These are phyloP conservation scores for Spialia ferax DNA, from an alignment of 2,888 invertebrate genomes.

Conservation along the genomic window DNA sequence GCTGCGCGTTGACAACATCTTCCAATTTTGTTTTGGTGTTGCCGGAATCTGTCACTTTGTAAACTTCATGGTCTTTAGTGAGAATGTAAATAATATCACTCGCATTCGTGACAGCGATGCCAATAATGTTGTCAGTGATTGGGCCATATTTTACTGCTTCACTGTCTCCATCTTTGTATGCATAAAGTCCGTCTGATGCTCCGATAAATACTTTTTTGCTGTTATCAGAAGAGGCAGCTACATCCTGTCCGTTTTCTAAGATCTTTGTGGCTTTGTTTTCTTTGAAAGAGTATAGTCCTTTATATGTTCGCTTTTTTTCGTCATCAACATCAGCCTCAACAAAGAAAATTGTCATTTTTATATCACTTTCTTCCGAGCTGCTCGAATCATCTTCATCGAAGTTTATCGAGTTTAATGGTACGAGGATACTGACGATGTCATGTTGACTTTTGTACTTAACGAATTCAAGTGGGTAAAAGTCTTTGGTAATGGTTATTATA, in stretches of 20 bases:
- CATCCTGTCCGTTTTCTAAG: neutral
- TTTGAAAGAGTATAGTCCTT: neutral
- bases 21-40: neutral
- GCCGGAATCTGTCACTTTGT: neutral
- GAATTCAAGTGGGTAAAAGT: constrained; percentile 36
- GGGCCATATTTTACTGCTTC: constrained; percentile 2
- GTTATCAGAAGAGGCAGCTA: neutral
- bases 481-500: constrained; percentile 29
- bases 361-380: neutral
- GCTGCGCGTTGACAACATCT: neutral
- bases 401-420: neutral
- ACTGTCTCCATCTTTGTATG: neutral
- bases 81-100: neutral
- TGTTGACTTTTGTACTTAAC: constrained; percentile 45
- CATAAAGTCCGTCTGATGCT: neutral
- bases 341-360: neutral
- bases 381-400: neutral
- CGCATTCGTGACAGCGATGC: neutral
- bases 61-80: neutral
- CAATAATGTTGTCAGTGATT: neutral
- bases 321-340: neutral
- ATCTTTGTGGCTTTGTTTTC: neutral
- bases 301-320: neutral
- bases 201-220: neutral
- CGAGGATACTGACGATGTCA: constrained; percentile 46